Conservation (phyloP, 1,140 invertebrate genomes). For the Chlorops oryzae region DNA sequence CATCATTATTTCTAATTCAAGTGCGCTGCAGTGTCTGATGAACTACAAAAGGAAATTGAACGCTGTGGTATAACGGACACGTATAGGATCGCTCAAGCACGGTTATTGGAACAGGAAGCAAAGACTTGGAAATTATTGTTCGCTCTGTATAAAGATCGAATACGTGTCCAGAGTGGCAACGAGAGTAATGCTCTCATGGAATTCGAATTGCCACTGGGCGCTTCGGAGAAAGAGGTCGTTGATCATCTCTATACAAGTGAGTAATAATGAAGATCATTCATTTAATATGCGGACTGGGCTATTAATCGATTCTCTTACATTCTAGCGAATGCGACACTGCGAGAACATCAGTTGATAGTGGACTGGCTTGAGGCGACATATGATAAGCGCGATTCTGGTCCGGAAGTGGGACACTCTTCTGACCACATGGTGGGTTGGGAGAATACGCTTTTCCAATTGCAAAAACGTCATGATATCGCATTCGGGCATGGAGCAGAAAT, state of each 20-base stretch:
- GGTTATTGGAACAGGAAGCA: slow-evolving; percentile 68
- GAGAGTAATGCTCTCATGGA: slow-evolving; percentile 51
- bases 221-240: slow-evolving; percentile 60
- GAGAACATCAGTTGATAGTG: slow-evolving; percentile 78
- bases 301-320: slow-evolving; percentile 34
- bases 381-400: slow-evolving; percentile 60
- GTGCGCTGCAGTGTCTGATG: slow-evolving; percentile 48
- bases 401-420: slow-evolving; percentile 64
- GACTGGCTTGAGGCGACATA: slow-evolving; percentile 87
- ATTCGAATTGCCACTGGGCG: slow-evolving; percentile 41
- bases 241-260: slow-evolving; percentile 51
- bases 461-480: slow-evolving; percentile 49
- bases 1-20: too few species aligned
- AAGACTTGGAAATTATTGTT: slow-evolving; percentile 81
- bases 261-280: background rate
- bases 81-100: slow-evolving; percentile 21
- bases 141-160: slow-evolving; percentile 71
- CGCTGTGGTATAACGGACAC: slow-evolving; percentile 14
- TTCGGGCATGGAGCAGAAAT: slow-evolving; percentile 56
- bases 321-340: slow-evolving; percentile 57
- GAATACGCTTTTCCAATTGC: slow-evolving; percentile 78
- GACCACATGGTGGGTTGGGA: slow-evolving; percentile 80
- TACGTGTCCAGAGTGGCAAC: slow-evolving; percentile 51
- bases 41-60: slow-evolving; percentile 38
- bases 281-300: background rate